Base-by-base conservation (phyloP, 2,888 invertebrate species). In the Aphrophora alni region DNA sequence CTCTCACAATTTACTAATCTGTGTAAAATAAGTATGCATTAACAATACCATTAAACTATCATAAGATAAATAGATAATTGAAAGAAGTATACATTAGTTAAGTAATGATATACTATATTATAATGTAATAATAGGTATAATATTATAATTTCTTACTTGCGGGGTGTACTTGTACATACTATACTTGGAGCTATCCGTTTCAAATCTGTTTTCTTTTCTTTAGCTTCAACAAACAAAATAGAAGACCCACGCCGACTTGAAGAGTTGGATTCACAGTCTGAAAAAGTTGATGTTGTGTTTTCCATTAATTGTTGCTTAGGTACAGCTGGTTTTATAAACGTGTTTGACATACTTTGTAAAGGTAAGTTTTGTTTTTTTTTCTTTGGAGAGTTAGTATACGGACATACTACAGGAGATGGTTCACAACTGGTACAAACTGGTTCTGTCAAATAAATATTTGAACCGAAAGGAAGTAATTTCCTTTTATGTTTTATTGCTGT, bases 101-200 rank as follows among this genome's bases (percentile, higher is more conserved):
- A n/a, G n/a, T n/a, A n/a, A n/a, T n/a, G n/a, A n/a, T n/a, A n/a
- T 38, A 33, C 3, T 38, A 8, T 17, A 75, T 75, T 7, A 24
- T 17, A 59, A 5, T 51, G 83, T 26, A 88, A 33, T 33, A 83
- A 4, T 87, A 84, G 5, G 86, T 87, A 80, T 87, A 87, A 83
- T 87, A 88, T 51, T 88, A 88, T 83, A 86, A 75, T 21, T 38
- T 38, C 86, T 86, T 86, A 89, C 89, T 77, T 88, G 86, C 84
- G 87, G 88, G 78, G 87, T 44, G 84, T 51, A 76, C 83, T 84
- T 21, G 83, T 84, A 81, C 84, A 83, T 7, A 83, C 83, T 26
- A 85, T 84, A 17, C 82, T 82, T 38, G 83, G 83, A 38, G 75
- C 80, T 21, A n/a, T 59, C n/a, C 72, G 69, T 44, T 79, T 75